Evolutionary conservation across 2,113 vertebrate genomes (phyloP), one percentile per base, ranked within the genome.

Genomic region (Protomyctophum bolini): DNA sequence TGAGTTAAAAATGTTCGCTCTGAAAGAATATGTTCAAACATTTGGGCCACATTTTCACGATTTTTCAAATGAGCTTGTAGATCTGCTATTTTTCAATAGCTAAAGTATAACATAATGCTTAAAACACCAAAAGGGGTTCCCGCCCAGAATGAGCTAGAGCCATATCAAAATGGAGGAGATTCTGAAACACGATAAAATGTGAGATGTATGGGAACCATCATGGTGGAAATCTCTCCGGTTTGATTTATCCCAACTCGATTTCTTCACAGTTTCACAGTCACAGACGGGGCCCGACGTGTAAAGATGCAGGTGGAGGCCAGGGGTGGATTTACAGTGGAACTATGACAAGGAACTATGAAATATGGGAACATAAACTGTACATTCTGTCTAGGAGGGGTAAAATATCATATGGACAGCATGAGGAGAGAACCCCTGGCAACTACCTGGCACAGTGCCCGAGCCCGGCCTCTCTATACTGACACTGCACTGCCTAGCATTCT

Each of bases 161-260:
- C 73, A 58, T 10, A 82, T 71, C 68, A 67, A 70, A 80, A 79
- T 75, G 76, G 77, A 80, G 70, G 68, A 41, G 33, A 82, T 83
- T 79, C 84, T 58, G 48, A 82, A 87, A 84, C 77, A 90, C 84
- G 88, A 77, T 93, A 93, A 93, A 93, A 94, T 80, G 64, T 76
- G 91, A 94, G 91, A 90, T 88, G 87, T 92, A 92, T 93, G 93
- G 91, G 91, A 93, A 92, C 92, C 72, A 68, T 89, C 76, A 72
- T 69, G 75, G 88, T 66, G 61, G 79, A 83, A 77, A 82, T 63
- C 55, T 73, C 81, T 69, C 12, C 66, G 0, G 76, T 41, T 21
- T 92, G 91, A 92, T 93, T 93, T 94, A 92, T 93, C 80, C 80
- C 72, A 62, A 75, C 79, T 61, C 68, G 60, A 73, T 75, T 85